Conservation (phyloP, 2,113 vertebrate species). For the Hippopotamus amphibius region DNA sequence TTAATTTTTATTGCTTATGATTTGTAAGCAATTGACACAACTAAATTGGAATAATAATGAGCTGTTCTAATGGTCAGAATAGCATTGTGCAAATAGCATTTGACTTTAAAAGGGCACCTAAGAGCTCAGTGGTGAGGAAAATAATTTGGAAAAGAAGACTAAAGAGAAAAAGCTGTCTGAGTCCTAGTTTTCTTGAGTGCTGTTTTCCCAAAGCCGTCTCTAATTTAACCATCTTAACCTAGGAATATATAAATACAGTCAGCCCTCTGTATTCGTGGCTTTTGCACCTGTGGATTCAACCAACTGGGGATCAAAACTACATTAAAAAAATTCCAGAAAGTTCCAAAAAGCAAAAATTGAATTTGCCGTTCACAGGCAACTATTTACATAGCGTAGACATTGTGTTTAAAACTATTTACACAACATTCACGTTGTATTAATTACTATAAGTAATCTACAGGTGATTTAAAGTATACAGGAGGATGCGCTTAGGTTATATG, state of each 20-base stretch:
- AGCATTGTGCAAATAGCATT: neutral
- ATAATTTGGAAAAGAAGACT: neutral
- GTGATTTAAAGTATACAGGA: neutral
- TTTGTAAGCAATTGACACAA: neutral
- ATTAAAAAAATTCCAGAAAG: neutral
- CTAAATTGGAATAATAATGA: constrained; percentile 7
- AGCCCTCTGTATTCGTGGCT: neutral
- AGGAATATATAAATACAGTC: neutral
- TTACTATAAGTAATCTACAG: neutral
- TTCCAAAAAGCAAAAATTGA: neutral
- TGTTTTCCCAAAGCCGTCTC: neutral
- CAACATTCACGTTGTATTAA: neutral
- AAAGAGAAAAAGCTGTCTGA: neutral
- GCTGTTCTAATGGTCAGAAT: neutral
- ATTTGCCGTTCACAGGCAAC: neutral
- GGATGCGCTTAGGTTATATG: neutral
- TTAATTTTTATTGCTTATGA: neutral
- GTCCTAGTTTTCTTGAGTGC: neutral
- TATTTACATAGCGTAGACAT: neutral
- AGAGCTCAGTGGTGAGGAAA: neutral
- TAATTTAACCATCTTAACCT: neutral
- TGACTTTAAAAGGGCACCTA: neutral
- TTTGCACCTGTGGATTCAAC: neutral
- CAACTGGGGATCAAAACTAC: neutral
- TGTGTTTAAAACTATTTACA: no score